These are phyloP conservation scores for Elephas maximus DNA, from an alignment of 2,113 vertebrate species.

Conservation along the genomic window DNA sequence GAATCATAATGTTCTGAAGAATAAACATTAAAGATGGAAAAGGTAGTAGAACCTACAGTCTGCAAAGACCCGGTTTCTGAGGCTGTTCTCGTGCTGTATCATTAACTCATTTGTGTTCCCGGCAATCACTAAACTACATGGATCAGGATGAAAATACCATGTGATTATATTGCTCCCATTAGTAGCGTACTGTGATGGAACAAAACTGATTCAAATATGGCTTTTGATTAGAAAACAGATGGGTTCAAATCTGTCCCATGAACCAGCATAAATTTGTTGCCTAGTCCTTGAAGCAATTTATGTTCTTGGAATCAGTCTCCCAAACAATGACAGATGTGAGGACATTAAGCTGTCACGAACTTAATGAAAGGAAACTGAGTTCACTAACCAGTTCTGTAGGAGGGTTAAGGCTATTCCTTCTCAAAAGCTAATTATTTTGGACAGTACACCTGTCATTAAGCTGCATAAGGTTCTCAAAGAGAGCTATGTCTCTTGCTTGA, in stretches of 20 bases:
- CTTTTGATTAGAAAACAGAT: constrained; percentile 89
- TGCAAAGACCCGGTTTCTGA: constrained; percentile 29
- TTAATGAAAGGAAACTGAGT: constrained; percentile 87
- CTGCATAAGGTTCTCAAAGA: constrained; percentile 78
- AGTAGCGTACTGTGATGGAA: constrained; percentile 57
- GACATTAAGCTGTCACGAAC: constrained; percentile 87
- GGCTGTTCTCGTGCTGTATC: neutral
- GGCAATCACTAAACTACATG: neutral
- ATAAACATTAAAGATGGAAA: constrained; percentile 35
- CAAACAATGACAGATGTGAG: constrained; percentile 88
- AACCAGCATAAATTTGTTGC: constrained; percentile 84
- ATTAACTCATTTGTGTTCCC: constrained; percentile 57
- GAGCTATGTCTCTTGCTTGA: constrained; percentile 75
- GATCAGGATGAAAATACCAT: constrained; percentile 51
- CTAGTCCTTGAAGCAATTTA: constrained; percentile 85
- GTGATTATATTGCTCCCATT: constrained; percentile 61
- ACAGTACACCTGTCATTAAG: constrained; percentile 86
- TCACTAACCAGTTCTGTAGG: constrained; percentile 80
- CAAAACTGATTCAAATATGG: constrained; percentile 82
- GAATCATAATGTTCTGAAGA: constrained; percentile 20
- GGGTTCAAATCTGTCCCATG: constrained; percentile 84
- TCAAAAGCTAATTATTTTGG: constrained; percentile 86
- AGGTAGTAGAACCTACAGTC: neutral
- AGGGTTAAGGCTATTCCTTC: constrained; percentile 83
- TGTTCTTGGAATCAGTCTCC: constrained; percentile 85